Conservation (phyloP, 53 echinoderm and acorn worm species). For the Luidia sarsii region DNA sequence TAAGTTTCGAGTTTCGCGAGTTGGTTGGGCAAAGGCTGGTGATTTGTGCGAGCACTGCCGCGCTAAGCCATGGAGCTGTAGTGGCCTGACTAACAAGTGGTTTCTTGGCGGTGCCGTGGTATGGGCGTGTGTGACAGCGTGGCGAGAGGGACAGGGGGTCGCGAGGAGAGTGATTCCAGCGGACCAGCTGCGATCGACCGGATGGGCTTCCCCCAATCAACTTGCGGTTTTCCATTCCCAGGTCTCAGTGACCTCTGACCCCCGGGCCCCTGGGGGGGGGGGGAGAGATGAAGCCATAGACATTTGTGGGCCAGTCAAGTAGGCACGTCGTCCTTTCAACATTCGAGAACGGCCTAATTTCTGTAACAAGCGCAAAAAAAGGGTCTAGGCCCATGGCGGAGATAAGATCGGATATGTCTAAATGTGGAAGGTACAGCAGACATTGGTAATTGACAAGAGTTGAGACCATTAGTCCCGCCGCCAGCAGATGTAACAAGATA, state of each 20-base stretch:
- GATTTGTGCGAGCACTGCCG: too few species aligned
- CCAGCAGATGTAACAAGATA: slow-evolving; percentile 13
- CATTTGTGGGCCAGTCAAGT: slow-evolving; percentile 9
- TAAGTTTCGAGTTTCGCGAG: too few species aligned
- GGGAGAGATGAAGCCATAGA: not conserved
- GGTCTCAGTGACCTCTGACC: not conserved
- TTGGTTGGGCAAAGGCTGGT: too few species aligned
- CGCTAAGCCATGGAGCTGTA: too few species aligned
- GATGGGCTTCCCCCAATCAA: not conserved
- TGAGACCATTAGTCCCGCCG: not conserved
- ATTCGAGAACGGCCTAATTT: not conserved
- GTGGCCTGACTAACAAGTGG: too few species aligned
- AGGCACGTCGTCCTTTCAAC: not conserved
- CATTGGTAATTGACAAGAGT: not conserved
- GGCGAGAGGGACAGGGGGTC: too few species aligned
- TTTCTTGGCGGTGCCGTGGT: too few species aligned
- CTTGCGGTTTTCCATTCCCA: not conserved
- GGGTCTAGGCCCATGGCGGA: too few species aligned
- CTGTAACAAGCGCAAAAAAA: not conserved
- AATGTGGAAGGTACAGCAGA: not conserved
- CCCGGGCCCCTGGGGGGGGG: not conserved
- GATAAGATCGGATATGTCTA: too few species aligned
- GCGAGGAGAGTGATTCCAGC: too few species aligned
- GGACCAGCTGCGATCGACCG: too few species aligned
- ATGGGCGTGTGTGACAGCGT: too few species aligned